Evolutionary conservation across 2,797 vertebrate genomes (phyloP).

Genomic region (Ispidina picta): DNA sequence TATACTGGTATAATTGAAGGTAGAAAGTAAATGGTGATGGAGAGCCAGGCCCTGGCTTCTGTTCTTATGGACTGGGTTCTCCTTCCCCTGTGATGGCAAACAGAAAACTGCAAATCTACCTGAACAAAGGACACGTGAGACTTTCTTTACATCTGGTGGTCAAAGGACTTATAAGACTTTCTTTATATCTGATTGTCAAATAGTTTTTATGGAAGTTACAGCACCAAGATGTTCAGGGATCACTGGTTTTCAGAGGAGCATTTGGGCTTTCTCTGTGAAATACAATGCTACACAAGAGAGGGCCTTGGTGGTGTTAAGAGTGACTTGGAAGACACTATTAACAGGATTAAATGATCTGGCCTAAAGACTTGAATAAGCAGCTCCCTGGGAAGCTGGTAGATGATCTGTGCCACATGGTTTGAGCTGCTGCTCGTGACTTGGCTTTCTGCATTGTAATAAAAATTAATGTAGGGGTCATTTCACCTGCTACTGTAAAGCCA

Average conservation of each 20-base stretch:
- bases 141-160: neutral
- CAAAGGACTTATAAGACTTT: accelerated
- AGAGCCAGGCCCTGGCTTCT: neutral
- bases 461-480: neutral
- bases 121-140: neutral
- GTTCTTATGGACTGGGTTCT: neutral
- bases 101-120: neutral
- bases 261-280: neutral
- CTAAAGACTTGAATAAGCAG: neutral
- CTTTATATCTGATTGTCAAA: neutral
- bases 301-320: neutral
- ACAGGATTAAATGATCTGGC: slow-evolving; percentile 13
- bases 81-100: neutral
- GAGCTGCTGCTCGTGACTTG: slow-evolving; percentile 21
- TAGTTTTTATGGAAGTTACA: neutral
- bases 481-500: neutral
- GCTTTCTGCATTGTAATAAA: neutral
- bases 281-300: neutral
- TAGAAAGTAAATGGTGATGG: neutral
- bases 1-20: neutral
- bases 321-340: neutral
- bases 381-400: slow-evolving; percentile 5
- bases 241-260: neutral
- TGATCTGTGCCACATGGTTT: slow-evolving; percentile 11
- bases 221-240: neutral